Conservation (phyloP, 2,888 invertebrate species). For the Tetanocera ferruginea region DNA sequence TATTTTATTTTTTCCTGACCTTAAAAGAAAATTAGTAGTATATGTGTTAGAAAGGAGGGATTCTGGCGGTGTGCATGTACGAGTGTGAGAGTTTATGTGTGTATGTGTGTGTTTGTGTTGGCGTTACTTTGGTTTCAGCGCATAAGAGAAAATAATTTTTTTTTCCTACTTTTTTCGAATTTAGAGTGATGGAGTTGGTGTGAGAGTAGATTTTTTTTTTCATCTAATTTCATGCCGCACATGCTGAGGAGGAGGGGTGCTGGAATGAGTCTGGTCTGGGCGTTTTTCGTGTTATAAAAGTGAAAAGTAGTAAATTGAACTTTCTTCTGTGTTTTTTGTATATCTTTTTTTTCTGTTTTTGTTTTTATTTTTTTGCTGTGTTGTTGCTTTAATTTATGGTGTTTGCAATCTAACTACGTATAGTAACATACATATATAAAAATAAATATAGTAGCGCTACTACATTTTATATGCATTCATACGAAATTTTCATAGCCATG, state of each 20-base stretch:
- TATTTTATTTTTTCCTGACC: conserved; percentile 61
- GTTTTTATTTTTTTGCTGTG: neutral
- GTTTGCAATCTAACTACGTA: conserved; percentile 14
- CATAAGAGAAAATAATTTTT: conserved; percentile 47
- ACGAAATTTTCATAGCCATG: no score
- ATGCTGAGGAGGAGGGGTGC: conserved; percentile 28
- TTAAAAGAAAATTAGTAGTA: conserved; percentile 64
- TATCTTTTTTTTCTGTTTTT: conserved; percentile 54
- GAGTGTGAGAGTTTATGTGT: conserved; percentile 16
- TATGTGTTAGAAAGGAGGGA: conserved; percentile 37
- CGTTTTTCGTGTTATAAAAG: conserved; percentile 48
- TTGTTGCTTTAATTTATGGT: conserved; percentile 27
- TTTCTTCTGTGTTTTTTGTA: conserved; percentile 50
- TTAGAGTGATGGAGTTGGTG: conserved; percentile 26
- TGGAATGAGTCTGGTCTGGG: conserved; percentile 44
- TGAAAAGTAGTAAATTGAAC: conserved; percentile 66
- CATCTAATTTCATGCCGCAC: conserved; percentile 23
- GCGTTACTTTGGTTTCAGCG: conserved; percentile 57
- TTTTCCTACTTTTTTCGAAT: conserved; percentile 45
- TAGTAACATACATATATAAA: no score
- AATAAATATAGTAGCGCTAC: no score
- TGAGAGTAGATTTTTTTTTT: neutral
- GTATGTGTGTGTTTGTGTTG: conserved; percentile 41
- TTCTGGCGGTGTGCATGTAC: conserved; percentile 32
- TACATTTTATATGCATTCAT: neutral